These are phyloP conservation scores for Drosophila prolongata DNA, from an alignment of 2,888 invertebrate genomes.

Conservation along the genomic window DNA sequence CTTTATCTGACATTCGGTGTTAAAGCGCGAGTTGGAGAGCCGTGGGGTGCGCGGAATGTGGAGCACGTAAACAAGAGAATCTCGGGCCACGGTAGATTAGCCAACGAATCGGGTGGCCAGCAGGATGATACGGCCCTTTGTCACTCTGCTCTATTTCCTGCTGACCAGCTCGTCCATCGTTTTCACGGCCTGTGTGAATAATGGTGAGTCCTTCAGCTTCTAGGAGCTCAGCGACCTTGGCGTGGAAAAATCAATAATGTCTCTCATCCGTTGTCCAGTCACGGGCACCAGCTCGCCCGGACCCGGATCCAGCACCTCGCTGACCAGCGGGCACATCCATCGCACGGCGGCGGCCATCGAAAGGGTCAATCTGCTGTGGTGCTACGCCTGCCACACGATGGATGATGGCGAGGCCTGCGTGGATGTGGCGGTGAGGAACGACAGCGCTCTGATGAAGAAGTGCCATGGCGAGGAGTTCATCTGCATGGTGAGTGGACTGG, in stretches of 20 bases:
- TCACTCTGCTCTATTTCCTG: slow-evolving; percentile 62
- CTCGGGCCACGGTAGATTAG: slow-evolving; percentile 29
- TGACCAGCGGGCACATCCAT: slow-evolving; percentile 87
- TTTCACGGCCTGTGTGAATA: slow-evolving; percentile 68
- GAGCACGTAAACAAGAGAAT: slow-evolving; percentile 57
- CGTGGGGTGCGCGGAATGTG: slow-evolving; percentile 17
- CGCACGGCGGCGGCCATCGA: slow-evolving; percentile 92
- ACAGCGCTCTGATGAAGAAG: slow-evolving; percentile 88
- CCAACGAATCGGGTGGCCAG: slow-evolving; percentile 43
- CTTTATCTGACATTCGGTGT: slow-evolving; percentile 45
- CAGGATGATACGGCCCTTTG: slow-evolving; percentile 53
- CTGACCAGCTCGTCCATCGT: slow-evolving; percentile 64
- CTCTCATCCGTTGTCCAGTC: slow-evolving; percentile 29
- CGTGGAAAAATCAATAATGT: slow-evolving; percentile 39
- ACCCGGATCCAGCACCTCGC: slow-evolving; percentile 82
- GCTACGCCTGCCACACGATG: slow-evolving; percentile 92
- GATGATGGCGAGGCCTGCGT: slow-evolving; percentile 89
- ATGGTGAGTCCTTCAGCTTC: slow-evolving; percentile 46
- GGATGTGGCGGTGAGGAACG: slow-evolving; percentile 86
- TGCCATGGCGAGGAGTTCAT: slow-evolving; percentile 90
- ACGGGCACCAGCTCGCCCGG: slow-evolving; percentile 66
- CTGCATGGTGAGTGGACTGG: slow-evolving; percentile 88
- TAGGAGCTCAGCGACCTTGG: slow-evolving; percentile 33
- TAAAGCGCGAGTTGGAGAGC: slow-evolving; percentile 10
- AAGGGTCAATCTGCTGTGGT: slow-evolving; percentile 91